These are phyloP conservation scores for Burhinus bistriatus DNA, from an alignment of 2,113 vertebrate genomes.

Conservation along the genomic window DNA sequence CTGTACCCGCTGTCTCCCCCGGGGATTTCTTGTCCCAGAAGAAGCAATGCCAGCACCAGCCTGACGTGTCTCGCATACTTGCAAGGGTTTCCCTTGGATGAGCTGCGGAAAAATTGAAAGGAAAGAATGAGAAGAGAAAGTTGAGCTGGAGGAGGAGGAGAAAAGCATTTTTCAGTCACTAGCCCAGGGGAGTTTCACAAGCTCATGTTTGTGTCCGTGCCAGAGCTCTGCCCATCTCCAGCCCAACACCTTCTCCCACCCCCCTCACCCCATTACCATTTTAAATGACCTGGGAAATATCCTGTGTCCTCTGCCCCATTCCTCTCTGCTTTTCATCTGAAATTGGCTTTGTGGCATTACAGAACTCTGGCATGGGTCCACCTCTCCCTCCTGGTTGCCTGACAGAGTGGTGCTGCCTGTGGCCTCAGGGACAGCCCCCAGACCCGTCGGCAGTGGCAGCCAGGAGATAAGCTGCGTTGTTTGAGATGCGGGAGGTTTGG, in stretches of 20 bases:
- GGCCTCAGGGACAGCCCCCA: background rate
- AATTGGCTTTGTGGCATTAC: background rate
- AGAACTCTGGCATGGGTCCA: background rate
- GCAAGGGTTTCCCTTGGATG: background rate
- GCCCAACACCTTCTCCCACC: rapidly evolving
- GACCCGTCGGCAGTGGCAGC: background rate
- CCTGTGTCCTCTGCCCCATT: background rate
- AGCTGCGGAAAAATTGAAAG: background rate
- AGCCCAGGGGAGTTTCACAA: background rate
- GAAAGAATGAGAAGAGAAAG: background rate
- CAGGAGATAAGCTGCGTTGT: background rate
- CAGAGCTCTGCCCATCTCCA: background rate
- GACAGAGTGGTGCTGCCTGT: background rate
- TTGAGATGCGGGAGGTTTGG: background rate
- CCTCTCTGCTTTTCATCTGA: background rate
- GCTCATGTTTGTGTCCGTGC: background rate
- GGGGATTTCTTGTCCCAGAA: background rate
- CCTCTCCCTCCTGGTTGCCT: background rate
- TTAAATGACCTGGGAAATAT: background rate
- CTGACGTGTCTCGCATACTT: rapidly evolving
- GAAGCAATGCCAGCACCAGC: background rate
- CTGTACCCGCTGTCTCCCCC: rapidly evolving
- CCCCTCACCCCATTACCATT: background rate
- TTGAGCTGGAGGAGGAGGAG: background rate
- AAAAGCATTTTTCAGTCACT: background rate